phyloP scores from a whole-genome alignment of 2,797 vertebrate species.

The Melanotaenia parkinsoni region DNA sequence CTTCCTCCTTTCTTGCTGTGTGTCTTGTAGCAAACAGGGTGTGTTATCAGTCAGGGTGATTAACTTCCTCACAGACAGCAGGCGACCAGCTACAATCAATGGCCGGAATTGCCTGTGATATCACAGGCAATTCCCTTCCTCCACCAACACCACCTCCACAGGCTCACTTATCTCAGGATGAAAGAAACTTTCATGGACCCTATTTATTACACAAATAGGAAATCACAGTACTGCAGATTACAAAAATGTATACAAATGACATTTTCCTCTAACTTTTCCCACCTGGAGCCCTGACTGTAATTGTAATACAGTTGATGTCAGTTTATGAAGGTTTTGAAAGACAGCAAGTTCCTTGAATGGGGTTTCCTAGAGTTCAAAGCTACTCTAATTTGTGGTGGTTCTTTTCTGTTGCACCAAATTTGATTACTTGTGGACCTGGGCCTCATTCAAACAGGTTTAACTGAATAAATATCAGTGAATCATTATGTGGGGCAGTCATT shows the following conservation, averaged over 20 bases:
- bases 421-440: background rate
- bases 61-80: constrained; percentile 53
- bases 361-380: background rate
- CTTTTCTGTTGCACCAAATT: background rate
- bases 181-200: constrained; percentile 20
- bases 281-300: background rate
- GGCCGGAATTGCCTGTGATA: constrained; percentile 19
- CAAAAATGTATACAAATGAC: background rate
- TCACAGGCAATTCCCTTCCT: constrained; percentile 24
- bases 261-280: background rate
- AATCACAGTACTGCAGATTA: background rate
- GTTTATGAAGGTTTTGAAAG: background rate
- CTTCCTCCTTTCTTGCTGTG: constrained; percentile 13
- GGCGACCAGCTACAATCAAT: constrained; percentile 59
- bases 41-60: constrained; percentile 38
- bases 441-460: background rate
- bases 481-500: background rate
- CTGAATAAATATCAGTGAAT: background rate
- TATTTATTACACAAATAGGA: constrained; percentile 15
- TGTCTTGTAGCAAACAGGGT: constrained; percentile 31
- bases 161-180: constrained; percentile 4
- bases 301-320: background rate
- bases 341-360: background rate
- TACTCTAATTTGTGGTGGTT: background rate
- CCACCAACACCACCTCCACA: constrained; percentile 1